These are phyloP conservation scores for Euphydryas editha DNA, from an alignment of 2,888 invertebrate species.

Conservation along the genomic window DNA sequence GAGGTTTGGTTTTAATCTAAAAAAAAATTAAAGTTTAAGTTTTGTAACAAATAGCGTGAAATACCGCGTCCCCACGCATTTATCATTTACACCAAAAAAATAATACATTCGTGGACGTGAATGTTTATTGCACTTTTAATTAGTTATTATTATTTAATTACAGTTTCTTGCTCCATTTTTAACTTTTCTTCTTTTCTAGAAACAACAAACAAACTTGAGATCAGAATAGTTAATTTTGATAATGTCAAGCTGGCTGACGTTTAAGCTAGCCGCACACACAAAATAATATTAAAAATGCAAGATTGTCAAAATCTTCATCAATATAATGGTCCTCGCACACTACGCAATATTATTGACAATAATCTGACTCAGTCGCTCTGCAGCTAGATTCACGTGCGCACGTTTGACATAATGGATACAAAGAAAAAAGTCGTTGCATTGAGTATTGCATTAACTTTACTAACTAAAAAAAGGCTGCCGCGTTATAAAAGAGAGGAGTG, in stretches of 20 bases:
- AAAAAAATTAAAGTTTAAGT: neutral
- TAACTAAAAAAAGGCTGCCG: too few species aligned
- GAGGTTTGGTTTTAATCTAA: neutral
- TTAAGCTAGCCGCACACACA: too few species aligned
- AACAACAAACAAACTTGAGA: neutral
- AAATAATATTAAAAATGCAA: too few species aligned
- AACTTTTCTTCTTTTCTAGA: neutral
- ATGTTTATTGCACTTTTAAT: neutral
- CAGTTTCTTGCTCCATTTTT: neutral
- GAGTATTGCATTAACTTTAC: too few species aligned
- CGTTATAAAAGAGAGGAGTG: too few species aligned
- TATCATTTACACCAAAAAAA: neutral
- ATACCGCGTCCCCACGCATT: neutral
- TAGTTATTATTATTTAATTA: neutral
- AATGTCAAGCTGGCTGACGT: neutral
- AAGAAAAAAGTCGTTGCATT: too few species aligned
- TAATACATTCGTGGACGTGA: neutral
- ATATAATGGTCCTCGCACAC: too few species aligned
- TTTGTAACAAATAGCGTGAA: neutral
- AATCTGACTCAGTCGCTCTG: too few species aligned
- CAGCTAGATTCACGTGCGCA: too few species aligned
- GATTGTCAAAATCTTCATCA: too few species aligned
- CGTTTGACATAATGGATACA: too few species aligned
- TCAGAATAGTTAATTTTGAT: neutral
- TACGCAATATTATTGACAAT: too few species aligned